A percentile compares a stretch with the other conserved stretches of the same genome.
These are phyloP conservation scores for Esperia sulphurella DNA, from an alignment of 2,888 invertebrate genomes.

Conservation along the genomic window DNA sequence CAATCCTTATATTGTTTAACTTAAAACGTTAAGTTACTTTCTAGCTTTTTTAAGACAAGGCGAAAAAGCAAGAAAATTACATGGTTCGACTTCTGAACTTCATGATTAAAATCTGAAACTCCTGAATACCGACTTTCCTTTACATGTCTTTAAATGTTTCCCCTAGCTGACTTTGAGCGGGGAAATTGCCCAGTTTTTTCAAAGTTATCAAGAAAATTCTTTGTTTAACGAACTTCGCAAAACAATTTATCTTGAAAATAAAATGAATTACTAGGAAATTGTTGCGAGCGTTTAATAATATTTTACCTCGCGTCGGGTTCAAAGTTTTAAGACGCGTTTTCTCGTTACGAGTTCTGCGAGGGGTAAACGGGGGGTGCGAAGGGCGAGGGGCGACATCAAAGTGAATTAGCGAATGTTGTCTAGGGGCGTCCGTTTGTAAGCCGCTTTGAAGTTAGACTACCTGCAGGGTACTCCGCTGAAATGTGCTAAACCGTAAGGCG, in stretches of 20 bases:
- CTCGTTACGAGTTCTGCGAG: slow-evolving; percentile 51
- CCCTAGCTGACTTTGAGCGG: slow-evolving; percentile 6
- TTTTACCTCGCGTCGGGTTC: slow-evolving; percentile 57
- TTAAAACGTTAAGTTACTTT: too few species aligned
- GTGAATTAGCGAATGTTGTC: slow-evolving; percentile 78
- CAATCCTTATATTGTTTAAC: too few species aligned
- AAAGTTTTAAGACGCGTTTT: slow-evolving; percentile 72
- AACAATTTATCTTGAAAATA: slow-evolving; percentile 50
- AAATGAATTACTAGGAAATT: slow-evolving; percentile 58
- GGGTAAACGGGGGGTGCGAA: slow-evolving; percentile 30
- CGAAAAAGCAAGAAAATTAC: too few species aligned
- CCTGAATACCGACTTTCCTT: not conserved
- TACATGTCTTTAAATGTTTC: not conserved
- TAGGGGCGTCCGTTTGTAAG: slow-evolving; percentile 75
- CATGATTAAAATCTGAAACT: not conserved
- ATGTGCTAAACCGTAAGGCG: slow-evolving; percentile 53
- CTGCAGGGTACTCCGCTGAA: slow-evolving; percentile 56
- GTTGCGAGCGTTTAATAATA: slow-evolving; percentile 60
- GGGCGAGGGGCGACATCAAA: slow-evolving; percentile 69
- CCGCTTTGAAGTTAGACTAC: slow-evolving; percentile 72
- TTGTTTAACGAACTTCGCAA: slow-evolving; percentile 38
- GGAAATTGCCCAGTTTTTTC: slow-evolving; percentile 8
- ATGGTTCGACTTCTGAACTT: not conserved
- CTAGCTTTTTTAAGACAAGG: too few species aligned
- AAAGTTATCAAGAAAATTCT: slow-evolving; percentile 26